Evolutionary conservation across 2,888 invertebrate species (phyloP).

Genomic region (Patella depressa): DNA sequence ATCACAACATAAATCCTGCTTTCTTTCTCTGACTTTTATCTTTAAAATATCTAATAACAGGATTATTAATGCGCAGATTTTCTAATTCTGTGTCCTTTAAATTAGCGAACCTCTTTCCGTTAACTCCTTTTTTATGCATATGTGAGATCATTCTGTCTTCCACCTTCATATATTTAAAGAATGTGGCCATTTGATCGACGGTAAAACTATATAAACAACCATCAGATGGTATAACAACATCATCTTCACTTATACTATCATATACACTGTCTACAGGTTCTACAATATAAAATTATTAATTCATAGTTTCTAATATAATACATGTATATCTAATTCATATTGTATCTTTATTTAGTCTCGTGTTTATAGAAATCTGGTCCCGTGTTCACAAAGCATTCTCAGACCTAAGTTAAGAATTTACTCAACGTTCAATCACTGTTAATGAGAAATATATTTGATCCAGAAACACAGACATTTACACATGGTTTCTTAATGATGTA

Average conservation of each 20-base stretch:
- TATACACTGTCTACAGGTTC: conserved; percentile 37
- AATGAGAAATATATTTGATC: too few species aligned
- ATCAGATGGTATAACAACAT: conserved; percentile 61
- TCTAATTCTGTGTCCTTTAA: conserved; percentile 64
- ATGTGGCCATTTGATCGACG: conserved; percentile 61
- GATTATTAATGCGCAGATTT: conserved; percentile 59
- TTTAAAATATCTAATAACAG: conserved; percentile 54
- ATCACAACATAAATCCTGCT: conserved; percentile 47
- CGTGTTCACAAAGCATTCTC: too few species aligned
- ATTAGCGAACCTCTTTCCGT: conserved; percentile 64
- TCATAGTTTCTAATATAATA: too few species aligned
- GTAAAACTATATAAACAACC: conserved; percentile 62
- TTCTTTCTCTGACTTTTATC: conserved; percentile 52
- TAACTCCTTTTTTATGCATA: conserved; percentile 56
- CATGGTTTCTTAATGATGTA: too few species aligned
- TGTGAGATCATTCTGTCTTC: conserved; percentile 57
- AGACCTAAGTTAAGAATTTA: too few species aligned
- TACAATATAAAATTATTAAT: conserved; percentile 25
- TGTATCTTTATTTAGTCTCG: too few species aligned
- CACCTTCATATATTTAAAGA: conserved; percentile 58
- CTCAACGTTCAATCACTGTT: too few species aligned
- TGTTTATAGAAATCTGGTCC: too few species aligned
- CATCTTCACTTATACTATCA: conserved; percentile 52
- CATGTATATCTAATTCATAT: too few species aligned
- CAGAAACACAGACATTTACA: too few species aligned